Base-by-base conservation (phyloP, 2,113 vertebrate genomes). In the Fukomys damarensis region DNA sequence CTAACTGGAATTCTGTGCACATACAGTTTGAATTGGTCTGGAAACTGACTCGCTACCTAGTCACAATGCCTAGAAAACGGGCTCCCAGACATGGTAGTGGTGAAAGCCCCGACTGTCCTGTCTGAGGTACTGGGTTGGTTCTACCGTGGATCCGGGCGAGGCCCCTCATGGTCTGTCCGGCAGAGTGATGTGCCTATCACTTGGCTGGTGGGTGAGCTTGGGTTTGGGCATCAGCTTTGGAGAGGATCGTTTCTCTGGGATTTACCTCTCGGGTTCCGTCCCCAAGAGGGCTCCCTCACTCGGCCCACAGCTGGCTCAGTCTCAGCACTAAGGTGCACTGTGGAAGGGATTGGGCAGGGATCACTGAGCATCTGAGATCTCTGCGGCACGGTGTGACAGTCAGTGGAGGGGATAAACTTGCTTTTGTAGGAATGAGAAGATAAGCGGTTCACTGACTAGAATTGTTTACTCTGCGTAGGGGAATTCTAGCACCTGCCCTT, bases 71-170 rank as follows among this genome's bases (percentile, higher is more conserved):
- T 96, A 96, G 89, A 93, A 68, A 95, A 95, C 52, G 85, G 97
- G 95, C 98, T 89, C 22, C 97, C 98, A 82, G 93, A 93, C 59
- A 0, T 59, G 90, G 97, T 70, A 98, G 98, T 97, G 97, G 97
- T 96, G 76, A 98, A 96, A 97, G 96, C 97, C 98, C 98, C 97
- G 79, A 84, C 84, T 97, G 95, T 93, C 89, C 97, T 93, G 97
- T 97, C 94, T 99, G 99, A 99, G 99, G 99, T 99, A 99, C 98
- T 98, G 97, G 93, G 84, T 96, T 97, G 92, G 97, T 97, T 98
- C 97, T 96, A 97, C 98, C 98, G 98, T 96, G 97, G 98, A 97
- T 98, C 97, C 97, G 95, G 97, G 95, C 59, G 24, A 96, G 95
- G 97, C 92, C 98, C 96, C 98, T 98, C 97, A 97, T 5, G 95